Conservation (phyloP, 2,797 vertebrate species). For the Hephaestus fuliginosus region DNA sequence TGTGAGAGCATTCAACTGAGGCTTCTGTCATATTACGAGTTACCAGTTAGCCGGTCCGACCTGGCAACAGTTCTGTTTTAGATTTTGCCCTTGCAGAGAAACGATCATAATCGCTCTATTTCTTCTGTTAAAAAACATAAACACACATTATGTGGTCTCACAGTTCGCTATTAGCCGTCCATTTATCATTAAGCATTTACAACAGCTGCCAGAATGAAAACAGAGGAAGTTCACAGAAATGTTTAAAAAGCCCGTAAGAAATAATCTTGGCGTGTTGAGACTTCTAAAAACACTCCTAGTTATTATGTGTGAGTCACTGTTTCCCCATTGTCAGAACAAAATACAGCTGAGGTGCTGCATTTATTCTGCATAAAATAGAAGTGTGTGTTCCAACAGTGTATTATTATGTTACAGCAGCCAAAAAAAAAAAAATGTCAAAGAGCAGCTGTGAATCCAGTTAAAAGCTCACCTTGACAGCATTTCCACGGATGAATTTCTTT, state of each 20-base stretch:
- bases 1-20: not conserved
- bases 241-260: not conserved
- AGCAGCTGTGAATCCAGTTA: not conserved
- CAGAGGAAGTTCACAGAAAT: conserved; percentile 14
- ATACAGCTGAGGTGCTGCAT: not conserved
- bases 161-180: not conserved
- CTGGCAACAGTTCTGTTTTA: not conserved
- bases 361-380: not conserved
- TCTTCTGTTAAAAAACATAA: conserved; percentile 3
- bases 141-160: not conserved
- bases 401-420: not conserved
- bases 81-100: not conserved
- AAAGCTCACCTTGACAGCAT: conserved; percentile 91
- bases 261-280: not conserved
- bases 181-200: not conserved
- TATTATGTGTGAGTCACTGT: not conserved
- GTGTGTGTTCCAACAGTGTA: not conserved
- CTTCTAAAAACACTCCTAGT: conserved; percentile 9
- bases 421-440: not conserved
- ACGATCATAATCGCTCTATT: not conserved
- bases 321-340: conserved; percentile 3
- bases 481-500: conserved; percentile 97
- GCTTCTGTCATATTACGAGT: not conserved
- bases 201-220: conserved; percentile 6
- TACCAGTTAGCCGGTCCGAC: not conserved